Conservation (phyloP, 1,140 invertebrate species). For the Tetramorium alpestre region DNA sequence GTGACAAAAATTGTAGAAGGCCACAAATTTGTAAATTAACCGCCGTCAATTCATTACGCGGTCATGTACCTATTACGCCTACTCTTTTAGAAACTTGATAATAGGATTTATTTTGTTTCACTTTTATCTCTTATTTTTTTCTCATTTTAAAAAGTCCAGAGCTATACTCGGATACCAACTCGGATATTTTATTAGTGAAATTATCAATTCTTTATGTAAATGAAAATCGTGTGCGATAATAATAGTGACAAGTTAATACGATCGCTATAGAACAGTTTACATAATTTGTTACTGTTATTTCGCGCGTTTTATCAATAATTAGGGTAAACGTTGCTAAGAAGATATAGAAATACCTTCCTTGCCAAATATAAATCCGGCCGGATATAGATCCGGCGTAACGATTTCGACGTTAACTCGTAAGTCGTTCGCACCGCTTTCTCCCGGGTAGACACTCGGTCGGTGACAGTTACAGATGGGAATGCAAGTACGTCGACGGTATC, state of each 20-base stretch:
- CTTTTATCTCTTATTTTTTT: background rate
- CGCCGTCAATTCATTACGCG: background rate
- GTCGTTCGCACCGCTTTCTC: background rate
- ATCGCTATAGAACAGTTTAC: background rate
- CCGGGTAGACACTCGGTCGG: background rate
- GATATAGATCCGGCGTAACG: background rate
- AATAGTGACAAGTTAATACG: background rate
- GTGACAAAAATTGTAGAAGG: background rate
- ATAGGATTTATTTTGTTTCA: background rate
- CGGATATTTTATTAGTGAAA: background rate
- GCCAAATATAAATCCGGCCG: background rate
- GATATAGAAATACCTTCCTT: background rate
- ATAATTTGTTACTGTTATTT: background rate
- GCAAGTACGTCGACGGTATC: background rate
- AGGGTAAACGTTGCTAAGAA: background rate
- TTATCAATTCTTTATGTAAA: background rate
- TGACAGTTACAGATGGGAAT: conserved; percentile 48
- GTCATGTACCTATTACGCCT: background rate
- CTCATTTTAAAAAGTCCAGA: background rate
- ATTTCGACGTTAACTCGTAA: background rate
- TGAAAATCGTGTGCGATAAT: background rate
- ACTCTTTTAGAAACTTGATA: background rate
- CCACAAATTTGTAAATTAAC: background rate
- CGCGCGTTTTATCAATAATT: background rate
- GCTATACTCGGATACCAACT: background rate